Conservation (phyloP, 1,140 invertebrate genomes). For the Heliconius congener region DNA sequence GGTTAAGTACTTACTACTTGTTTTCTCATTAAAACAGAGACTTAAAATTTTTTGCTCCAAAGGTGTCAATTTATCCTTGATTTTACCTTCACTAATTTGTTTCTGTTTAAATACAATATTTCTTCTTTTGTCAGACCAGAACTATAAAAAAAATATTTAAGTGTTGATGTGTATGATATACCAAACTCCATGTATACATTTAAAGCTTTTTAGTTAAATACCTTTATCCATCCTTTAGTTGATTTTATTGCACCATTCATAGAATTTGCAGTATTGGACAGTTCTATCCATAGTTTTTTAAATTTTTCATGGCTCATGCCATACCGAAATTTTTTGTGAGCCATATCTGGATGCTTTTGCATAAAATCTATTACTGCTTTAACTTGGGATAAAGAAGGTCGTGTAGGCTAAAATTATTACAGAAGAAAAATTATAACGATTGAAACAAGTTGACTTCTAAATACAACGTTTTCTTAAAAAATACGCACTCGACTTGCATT, state of each 20-base stretch:
- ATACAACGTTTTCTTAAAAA: not conserved
- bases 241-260: conserved; percentile 58
- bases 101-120: conserved; percentile 55
- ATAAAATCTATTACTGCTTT: conserved; percentile 59
- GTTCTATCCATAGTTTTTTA: conserved; percentile 56
- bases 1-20: conserved; percentile 45
- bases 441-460: not conserved
- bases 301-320: conserved; percentile 50
- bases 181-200: not conserved
- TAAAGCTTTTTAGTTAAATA: conserved; percentile 25
- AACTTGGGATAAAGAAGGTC: conserved; percentile 56
- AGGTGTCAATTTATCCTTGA: conserved; percentile 42
- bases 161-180: not conserved
- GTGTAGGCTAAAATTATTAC: conserved; percentile 38
- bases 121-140: conserved; percentile 63
- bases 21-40: conserved; percentile 44
- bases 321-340: conserved; percentile 49
- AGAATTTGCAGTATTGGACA: conserved; percentile 55
- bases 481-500: conserved; percentile 39
- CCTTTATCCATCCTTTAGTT: conserved; percentile 63
- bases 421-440: not conserved
- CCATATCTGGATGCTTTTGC: conserved; percentile 60
- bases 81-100: conserved; percentile 56
- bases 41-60: conserved; percentile 57
- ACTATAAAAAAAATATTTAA: conserved; percentile 46